Evolutionary conservation across 2,888 invertebrate species (phyloP), one percentile per base, ranked within the genome.

Genomic region (Dasysyrphus tricinctus): DNA sequence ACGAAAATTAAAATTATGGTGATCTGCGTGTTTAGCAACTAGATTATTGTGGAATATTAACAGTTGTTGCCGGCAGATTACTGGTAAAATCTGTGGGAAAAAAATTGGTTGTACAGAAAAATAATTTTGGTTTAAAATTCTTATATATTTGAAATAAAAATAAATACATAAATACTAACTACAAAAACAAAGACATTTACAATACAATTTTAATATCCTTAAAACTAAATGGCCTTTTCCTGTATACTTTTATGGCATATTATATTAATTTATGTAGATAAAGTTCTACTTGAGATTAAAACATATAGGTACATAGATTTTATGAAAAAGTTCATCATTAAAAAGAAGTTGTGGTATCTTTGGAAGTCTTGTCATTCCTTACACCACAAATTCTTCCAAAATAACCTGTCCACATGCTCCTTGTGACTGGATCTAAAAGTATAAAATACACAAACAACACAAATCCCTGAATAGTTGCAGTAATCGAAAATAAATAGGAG

Each of bases 371-470:
- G n/a, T 82, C 61, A 54, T 72, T 63, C 32, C 82, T 78, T 1
- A 75, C 34, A 65, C 79, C 82, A 24, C 78, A 82, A 39, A 72
- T 72, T 44, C 75, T 78, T 29, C 86, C 87, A 5, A 88, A 76
- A 67, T 81, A 88, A 14, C 86, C 88, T 3, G 80, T 57, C 94
- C 94, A 94, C 89, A 94, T 91, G 56, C 92, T 93, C 73, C 94
- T 92, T 8, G 94, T 94, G 9, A 91, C 90, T 1, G 94, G 93
- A 90, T 95, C 94, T 80, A 94, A 93, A 32, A 94, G 90, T 5
- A 95, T 93, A 90, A 95, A 95, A 90, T 94, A 95, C 14, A 95
- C 90, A 88, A 95, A 95, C 14, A 95, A 91, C 9, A 95, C 94
- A 89, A 95, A 94, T 0, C 95, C 95, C 89, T 95, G 95, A 32